Evolutionary conservation across 1,140 invertebrate species (phyloP), one percentile per base, ranked within the genome.

Genomic region (Brachystomella parvula): DNA sequence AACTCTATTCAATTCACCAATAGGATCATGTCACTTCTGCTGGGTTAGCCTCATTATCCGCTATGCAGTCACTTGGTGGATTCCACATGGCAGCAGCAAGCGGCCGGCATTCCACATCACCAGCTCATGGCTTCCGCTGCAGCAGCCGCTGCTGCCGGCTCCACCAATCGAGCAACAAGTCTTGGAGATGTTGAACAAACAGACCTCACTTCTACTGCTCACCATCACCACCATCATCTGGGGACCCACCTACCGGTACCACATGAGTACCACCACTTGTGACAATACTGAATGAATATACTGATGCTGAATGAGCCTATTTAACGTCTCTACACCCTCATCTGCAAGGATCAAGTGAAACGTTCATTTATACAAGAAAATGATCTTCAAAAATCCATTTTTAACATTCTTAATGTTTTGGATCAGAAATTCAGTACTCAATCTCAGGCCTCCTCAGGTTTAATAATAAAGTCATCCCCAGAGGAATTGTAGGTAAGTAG

Each of bases 261-360:
- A 26, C 72, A 73, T 64, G 72, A 73, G 21, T 73, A 73, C 53
- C 72, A 71, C 65, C 72, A 73, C 63, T 73, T 73, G 72, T 73
- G 72, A 73, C 72, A 67, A 32, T 71, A 33, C 47, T 47, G 15
- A 47, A n/a, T n/a, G n/a, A n/a, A n/a, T n/a, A n/a, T n/a, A n/a
- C n/a, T n/a, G n/a, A n/a, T n/a, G n/a, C n/a, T n/a, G n/a, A n/a
- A n/a, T n/a, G n/a, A n/a, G n/a, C n/a, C n/a, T n/a, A n/a, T n/a
- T n/a, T n/a, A n/a, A n/a, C n/a, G n/a, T n/a, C n/a, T n/a, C n/a
- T n/a, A n/a, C n/a, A n/a, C n/a, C n/a, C n/a, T n/a, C n/a, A n/a
- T n/a, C n/a, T n/a, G n/a, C n/a, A n/a, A n/a, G n/a, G n/a, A n/a
- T n/a, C n/a, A n/a, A n/a, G n/a, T n/a, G n/a, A n/a, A n/a, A n/a